Percentiles rank a stretch among this genome's conserved stretches.
Evolutionary conservation across 1,140 invertebrate species (phyloP).

Genomic region (Pararge aegeria): DNA sequence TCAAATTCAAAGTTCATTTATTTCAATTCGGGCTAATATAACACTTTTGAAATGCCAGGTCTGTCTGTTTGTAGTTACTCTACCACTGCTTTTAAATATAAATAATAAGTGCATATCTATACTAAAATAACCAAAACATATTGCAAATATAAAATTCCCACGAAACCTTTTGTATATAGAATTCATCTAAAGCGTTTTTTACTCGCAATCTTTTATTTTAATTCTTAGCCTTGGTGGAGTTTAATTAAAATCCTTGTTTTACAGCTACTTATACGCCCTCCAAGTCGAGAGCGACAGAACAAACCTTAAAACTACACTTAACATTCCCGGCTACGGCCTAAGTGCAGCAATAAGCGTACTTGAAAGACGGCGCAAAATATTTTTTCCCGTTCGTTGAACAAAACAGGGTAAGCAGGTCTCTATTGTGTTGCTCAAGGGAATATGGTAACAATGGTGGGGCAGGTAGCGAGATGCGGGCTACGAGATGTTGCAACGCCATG

Average conservation of each 20-base stretch:
- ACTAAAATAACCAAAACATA: no score
- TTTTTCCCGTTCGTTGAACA: constrained; percentile 54
- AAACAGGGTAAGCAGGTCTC: constrained; percentile 61
- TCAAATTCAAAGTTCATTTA: no score
- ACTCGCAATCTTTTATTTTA: background rate
- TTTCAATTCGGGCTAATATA: no score
- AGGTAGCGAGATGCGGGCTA: constrained; percentile 69
- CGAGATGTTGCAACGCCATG: constrained; percentile 50
- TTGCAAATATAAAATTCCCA: background rate
- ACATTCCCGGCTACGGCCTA: constrained; percentile 33
- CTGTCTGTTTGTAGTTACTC: no score
- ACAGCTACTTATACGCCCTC: constrained; percentile 7
- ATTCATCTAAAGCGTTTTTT: background rate
- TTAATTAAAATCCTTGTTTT: constrained; percentile 4
- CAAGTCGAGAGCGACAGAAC: constrained; percentile 6
- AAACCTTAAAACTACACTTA: constrained; percentile 31
- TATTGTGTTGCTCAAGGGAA: constrained; percentile 48
- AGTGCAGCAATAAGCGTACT: constrained; percentile 48
- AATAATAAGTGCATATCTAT: no score
- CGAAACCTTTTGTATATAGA: background rate
- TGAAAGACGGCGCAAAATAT: constrained; percentile 39
- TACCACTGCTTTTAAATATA: no score
- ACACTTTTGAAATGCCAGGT: no score
- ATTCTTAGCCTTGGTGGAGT: background rate
- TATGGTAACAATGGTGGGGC: constrained; percentile 55